Conservation (phyloP, 2,888 invertebrate species). For the Perithous albicinctus region DNA sequence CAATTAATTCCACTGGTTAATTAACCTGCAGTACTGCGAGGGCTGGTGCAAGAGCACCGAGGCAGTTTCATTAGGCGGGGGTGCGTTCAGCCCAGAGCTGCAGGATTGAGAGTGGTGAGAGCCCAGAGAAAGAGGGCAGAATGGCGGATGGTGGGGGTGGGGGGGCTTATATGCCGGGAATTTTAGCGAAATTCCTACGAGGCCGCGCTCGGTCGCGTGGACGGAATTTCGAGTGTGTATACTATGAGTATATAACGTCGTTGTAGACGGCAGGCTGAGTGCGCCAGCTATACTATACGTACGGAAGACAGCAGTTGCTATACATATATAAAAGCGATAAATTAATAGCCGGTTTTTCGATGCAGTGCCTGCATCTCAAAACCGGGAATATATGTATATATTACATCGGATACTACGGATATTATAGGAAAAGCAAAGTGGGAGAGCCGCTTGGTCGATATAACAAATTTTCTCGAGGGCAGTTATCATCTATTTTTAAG, state of each 20-base stretch:
- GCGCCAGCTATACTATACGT: background rate
- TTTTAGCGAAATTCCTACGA: slow-evolving; percentile 79
- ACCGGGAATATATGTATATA: background rate
- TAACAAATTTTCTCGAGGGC: no score
- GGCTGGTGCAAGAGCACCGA: slow-evolving; percentile 44
- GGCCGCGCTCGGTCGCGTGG: slow-evolving; percentile 68
- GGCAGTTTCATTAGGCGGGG: slow-evolving; percentile 75
- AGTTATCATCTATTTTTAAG: no score
- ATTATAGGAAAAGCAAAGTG: no score
- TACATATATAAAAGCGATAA: slow-evolving; percentile 40
- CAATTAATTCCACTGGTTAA: slow-evolving; percentile 80
- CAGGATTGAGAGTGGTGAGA: slow-evolving; percentile 30
- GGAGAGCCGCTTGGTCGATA: no score
- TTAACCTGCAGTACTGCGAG: slow-evolving; percentile 72
- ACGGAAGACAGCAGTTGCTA: background rate
- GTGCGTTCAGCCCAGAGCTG: slow-evolving; percentile 59
- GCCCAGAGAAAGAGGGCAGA: slow-evolving; percentile 28
- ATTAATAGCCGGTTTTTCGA: slow-evolving; percentile 58
- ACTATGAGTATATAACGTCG: slow-evolving; percentile 36
- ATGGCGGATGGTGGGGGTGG: slow-evolving; percentile 16
- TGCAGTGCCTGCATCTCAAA: slow-evolving; percentile 11
- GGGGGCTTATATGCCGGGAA: slow-evolving; percentile 73
- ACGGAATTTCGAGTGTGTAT: slow-evolving; percentile 73
- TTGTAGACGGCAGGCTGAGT: slow-evolving; percentile 24
- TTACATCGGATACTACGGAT: no score